Percentiles rank a stretch among this genome's conserved stretches.
Conservation (phyloP, 2,797 vertebrate genomes). For the Anniella stebbinsi region DNA sequence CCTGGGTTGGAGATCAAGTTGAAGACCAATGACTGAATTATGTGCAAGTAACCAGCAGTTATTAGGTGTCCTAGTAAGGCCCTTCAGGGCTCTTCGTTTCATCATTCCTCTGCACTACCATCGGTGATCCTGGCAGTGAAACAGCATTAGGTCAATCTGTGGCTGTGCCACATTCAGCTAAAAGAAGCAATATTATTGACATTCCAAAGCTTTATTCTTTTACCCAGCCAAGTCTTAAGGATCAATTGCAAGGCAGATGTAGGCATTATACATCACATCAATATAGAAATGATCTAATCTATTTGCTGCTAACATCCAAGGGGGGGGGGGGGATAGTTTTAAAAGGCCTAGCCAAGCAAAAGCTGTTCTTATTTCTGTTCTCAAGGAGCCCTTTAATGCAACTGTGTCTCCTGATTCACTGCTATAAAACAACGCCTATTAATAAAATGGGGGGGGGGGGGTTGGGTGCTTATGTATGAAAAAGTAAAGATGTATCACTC, state of each 20-base stretch:
- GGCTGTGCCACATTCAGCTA: not conserved
- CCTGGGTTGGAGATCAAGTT: not conserved
- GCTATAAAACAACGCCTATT: not conserved
- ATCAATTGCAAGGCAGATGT: slow-evolving; percentile 36
- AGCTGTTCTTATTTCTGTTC: not conserved
- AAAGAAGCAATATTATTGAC: slow-evolving; percentile 16
- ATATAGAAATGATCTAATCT: slow-evolving; percentile 42
- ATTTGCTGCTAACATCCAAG: not conserved
- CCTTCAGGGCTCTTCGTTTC: not conserved
- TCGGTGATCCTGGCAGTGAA: not conserved
- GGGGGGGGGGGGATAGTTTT: not conserved
- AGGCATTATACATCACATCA: slow-evolving; percentile 13
- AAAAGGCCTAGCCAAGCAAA: slow-evolving; percentile 8
- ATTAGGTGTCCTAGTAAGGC: not conserved
- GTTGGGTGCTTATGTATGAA: not conserved
- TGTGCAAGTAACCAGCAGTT: not conserved
- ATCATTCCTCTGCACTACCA: not conserved
- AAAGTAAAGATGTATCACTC: not conserved
- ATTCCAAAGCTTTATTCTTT: slow-evolving; percentile 26
- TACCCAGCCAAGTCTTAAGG: slow-evolving; percentile 18
- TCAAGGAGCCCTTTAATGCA: not conserved
- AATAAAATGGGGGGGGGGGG: not conserved
- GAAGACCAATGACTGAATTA: not conserved
- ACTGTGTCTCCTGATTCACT: not conserved
- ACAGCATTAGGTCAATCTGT: not conserved